Conservation (phyloP, 2,888 invertebrate genomes). For the Patella caerulea region DNA sequence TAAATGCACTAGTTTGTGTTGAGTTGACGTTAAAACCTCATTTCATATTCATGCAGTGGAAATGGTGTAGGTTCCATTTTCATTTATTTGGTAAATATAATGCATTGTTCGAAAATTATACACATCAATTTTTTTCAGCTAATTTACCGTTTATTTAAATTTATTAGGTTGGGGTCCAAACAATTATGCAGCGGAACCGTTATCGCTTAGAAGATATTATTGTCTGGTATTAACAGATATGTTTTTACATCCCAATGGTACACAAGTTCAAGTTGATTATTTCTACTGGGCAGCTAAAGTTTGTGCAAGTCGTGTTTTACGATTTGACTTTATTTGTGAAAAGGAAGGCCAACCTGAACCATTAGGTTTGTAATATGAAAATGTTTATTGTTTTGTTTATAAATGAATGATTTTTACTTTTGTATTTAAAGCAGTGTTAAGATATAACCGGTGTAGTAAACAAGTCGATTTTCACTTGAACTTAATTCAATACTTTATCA, state of each 20-base stretch:
- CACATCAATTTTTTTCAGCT: neutral
- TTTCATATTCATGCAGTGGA: too few relatives aligned
- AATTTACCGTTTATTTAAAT: neutral
- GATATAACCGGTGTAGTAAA: too few relatives aligned
- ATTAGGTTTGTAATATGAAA: constrained; percentile 7
- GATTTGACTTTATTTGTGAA: constrained; percentile 74
- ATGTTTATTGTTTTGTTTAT: too few relatives aligned
- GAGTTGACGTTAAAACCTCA: too few relatives aligned
- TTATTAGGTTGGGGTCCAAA: constrained; percentile 50
- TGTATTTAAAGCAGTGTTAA: too few relatives aligned
- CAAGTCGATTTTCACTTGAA: too few relatives aligned
- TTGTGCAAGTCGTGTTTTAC: constrained; percentile 68
- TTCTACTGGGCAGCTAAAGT: constrained; percentile 70
- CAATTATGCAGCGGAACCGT: constrained; percentile 45
- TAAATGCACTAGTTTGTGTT: too few relatives aligned
- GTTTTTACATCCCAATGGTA: constrained; percentile 40
- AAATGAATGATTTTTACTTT: too few relatives aligned
- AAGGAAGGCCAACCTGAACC: constrained; percentile 64
- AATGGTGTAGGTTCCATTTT: too few relatives aligned
- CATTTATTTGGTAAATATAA: too few relatives aligned
- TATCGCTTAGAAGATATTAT: constrained; percentile 40
- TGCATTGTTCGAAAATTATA: neutral
- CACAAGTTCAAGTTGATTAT: constrained; percentile 46
- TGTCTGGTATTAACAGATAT: constrained; percentile 51
- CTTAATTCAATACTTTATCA: too few relatives aligned